Evolutionary conservation across 53 echinoderm and acorn worm species (phyloP).

Genomic region (Glandiceps talaboti): DNA sequence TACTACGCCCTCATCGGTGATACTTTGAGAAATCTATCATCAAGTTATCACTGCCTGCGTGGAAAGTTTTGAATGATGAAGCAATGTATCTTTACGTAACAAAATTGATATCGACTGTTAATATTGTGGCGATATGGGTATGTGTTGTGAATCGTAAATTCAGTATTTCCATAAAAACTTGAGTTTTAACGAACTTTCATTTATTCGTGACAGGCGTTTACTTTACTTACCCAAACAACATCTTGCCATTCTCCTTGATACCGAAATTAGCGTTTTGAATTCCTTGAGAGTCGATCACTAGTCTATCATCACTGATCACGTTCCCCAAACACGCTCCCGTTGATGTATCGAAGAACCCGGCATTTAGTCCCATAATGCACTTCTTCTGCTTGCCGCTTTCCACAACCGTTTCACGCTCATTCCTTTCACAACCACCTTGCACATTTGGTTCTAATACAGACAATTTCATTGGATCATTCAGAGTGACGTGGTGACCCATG

Average conservation of each 20-base stretch:
- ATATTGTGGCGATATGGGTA: too few relatives aligned
- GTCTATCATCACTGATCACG: conserved; percentile 48
- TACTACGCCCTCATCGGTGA: too few relatives aligned
- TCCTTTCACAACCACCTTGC: conserved; percentile 43
- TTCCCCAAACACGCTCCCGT: conserved; percentile 88
- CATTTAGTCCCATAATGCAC: conserved; percentile 68
- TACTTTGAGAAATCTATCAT: too few relatives aligned
- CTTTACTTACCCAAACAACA: conserved; percentile 88
- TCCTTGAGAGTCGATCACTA: conserved; percentile 52
- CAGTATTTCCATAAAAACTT: too few relatives aligned
- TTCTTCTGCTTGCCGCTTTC: conserved; percentile 44
- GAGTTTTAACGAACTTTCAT: too few relatives aligned
- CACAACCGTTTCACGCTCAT: conserved; percentile 33
- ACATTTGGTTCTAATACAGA: conserved; percentile 70
- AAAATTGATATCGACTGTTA: too few relatives aligned
- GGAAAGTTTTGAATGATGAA: too few relatives aligned
- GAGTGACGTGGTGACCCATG: conserved; percentile 59
- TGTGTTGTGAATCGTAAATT: too few relatives aligned
- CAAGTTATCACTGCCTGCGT: too few relatives aligned
- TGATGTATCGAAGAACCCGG: conserved; percentile 76
- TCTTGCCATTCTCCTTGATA: conserved; percentile 59
- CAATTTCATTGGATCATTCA: conserved; percentile 44
- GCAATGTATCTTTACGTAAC: too few relatives aligned
- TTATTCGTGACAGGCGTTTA: too few relatives aligned
- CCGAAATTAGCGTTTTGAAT: conserved; percentile 97